phyloP scores from a whole-genome alignment of 53 echinoderm and acorn worm species.

The Echinarachnius parma region DNA sequence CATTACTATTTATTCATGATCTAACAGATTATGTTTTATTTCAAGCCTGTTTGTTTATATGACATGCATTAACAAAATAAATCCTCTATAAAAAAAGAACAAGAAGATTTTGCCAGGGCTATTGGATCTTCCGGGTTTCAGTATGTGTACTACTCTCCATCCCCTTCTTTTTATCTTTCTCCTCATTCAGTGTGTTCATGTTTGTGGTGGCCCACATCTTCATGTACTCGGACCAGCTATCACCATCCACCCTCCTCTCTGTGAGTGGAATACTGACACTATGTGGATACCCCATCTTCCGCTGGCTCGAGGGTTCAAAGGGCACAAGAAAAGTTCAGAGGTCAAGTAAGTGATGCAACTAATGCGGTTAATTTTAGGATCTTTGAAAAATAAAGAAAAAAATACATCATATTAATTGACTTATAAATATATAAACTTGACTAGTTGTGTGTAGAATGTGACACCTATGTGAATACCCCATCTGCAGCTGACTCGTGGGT shows the following conservation, averaged over 20 bases:
- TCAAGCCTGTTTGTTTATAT: too few relatives aligned
- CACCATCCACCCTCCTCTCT: constrained; percentile 58
- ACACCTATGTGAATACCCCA: constrained; percentile 56
- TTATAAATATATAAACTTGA: too few relatives aligned
- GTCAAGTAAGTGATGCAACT: constrained; percentile 75
- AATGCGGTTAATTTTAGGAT: too few relatives aligned
- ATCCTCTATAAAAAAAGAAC: too few relatives aligned
- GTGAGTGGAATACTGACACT: constrained; percentile 37
- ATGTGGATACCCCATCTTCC: constrained; percentile 64
- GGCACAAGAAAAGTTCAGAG: constrained; percentile 56
- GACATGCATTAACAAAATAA: too few relatives aligned
- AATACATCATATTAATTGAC: too few relatives aligned
- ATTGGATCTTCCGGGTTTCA: background rate
- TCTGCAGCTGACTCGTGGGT: constrained; percentile 59
- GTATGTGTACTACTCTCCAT: background rate
- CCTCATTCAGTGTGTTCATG: constrained; percentile 62
- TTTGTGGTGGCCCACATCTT: constrained; percentile 75
- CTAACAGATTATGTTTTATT: too few relatives aligned
- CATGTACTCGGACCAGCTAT: constrained; percentile 54
- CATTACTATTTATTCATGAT: too few relatives aligned
- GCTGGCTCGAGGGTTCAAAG: constrained; percentile 55
- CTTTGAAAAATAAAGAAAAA: too few relatives aligned
- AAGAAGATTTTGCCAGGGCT: background rate
- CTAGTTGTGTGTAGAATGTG: constrained; percentile 34
- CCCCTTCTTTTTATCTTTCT: too few relatives aligned